Evolutionary conservation across 2,113 vertebrate species (phyloP), one percentile per base, ranked within the genome.

Genomic region (Colius striatus): DNA sequence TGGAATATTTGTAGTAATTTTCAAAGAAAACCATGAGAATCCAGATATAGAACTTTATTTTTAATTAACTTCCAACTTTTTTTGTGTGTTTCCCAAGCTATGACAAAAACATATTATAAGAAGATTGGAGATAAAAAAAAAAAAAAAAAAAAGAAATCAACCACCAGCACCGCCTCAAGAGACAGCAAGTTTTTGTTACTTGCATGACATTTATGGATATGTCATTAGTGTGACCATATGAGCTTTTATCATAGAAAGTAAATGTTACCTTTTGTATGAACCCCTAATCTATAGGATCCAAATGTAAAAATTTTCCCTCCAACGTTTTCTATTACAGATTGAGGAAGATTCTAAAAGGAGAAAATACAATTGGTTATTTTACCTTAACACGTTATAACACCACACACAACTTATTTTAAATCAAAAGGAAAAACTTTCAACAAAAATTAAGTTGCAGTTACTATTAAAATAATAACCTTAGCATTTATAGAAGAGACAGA

Each of bases 241-340:
- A 8, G 18, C 41, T 78, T 36, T 67, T 55, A 87, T 48, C 11
- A 87, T 26, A 80, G n/a, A 78, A 81, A 94, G 30, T n/a, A 68
- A 77, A 76, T 29, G 13, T 95, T 98, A 99, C 99, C 98, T 98
- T 99, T 99, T 63, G 98, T 98, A 91, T 99, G 98, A 73, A 98
- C 99, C 78, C 98, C 99, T 97, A 99, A 97, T 97, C 98, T 98
- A 89, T 98, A 99, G 50, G 99, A 99, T 89, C 99, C 99, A 97
- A 99, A 99, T 1, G 98, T 99, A 98, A 99, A 98, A 96, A 99
- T 98, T 97, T 99, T 99, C 77, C 99, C 99, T 95, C 98, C 98
- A 91, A 99, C 98, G 30, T 98, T 99, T 93, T 98, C 98, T 90
- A 98, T 98, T 93, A 99, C 97, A 53, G 98, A 98, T 66, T 98